These are phyloP conservation scores for Neoarius graeffei DNA, from an alignment of 2,113 vertebrate species.

Conservation along the genomic window DNA sequence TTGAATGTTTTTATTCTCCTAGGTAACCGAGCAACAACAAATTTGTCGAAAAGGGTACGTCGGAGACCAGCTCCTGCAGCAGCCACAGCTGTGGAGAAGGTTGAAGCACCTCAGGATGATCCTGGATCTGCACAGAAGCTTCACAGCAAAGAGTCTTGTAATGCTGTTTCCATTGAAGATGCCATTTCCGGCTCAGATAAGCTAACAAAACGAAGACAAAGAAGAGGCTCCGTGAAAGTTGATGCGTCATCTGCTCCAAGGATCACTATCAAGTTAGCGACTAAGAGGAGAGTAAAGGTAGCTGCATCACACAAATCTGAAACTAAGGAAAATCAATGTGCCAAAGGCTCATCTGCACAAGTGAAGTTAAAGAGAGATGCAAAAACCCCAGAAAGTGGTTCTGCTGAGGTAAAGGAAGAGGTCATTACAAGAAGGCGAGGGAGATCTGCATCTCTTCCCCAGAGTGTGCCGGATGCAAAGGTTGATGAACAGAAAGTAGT, in stretches of 20 bases:
- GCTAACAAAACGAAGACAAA: conserved; percentile 53
- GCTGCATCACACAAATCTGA: conserved; percentile 68
- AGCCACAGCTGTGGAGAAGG: conserved; percentile 56
- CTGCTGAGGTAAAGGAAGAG: conserved; percentile 56
- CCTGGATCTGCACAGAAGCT: conserved; percentile 60
- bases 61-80: conserved; percentile 64
- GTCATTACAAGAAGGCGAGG: conserved; percentile 67
- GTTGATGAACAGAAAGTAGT: conserved; percentile 67
- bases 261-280: conserved; percentile 77
- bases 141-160: conserved; percentile 46
- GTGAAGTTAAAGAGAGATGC: conserved; percentile 79
- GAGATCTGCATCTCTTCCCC: conserved; percentile 62
- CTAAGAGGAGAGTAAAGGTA: conserved; percentile 72
- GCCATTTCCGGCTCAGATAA: conserved; percentile 60
- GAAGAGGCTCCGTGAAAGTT: conserved; percentile 63
- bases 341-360: conserved; percentile 75
- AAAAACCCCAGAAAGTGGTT: conserved; percentile 52
- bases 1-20: conserved; percentile 43
- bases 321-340: conserved; percentile 73
- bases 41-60: conserved; percentile 64
- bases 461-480: conserved; percentile 60
- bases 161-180: conserved; percentile 59
- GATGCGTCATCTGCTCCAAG: conserved; percentile 64
- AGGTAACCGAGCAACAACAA: conserved; percentile 67
- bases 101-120: conserved; percentile 57